Percentiles rank a stretch among this genome's conserved stretches.
These are phyloP conservation scores for Morpho deidamia DNA, from an alignment of 2,888 invertebrate species.

Conservation along the genomic window DNA sequence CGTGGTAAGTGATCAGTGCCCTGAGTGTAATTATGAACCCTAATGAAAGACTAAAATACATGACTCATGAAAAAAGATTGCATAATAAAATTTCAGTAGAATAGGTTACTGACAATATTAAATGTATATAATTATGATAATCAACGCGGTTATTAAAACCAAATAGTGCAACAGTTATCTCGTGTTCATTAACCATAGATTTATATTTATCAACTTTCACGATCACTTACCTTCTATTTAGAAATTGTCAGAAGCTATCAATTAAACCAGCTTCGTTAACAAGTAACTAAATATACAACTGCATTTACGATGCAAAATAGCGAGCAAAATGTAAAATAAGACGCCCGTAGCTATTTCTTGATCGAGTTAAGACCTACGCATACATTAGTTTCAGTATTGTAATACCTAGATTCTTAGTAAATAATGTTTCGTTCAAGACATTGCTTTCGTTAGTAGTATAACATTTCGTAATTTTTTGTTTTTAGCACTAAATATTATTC, in stretches of 20 bases:
- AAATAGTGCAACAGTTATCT: neutral
- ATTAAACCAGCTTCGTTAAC: conserved; percentile 16
- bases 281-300: neutral
- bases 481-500: too few relatives aligned
- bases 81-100: too few relatives aligned
- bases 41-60: too few relatives aligned
- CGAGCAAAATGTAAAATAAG: conserved; percentile 20
- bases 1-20: too few relatives aligned
- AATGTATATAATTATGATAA: too few relatives aligned
- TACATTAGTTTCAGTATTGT: conserved; percentile 12
- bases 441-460: too few relatives aligned
- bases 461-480: too few relatives aligned
- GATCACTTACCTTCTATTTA: conserved; percentile 4
- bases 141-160: neutral
- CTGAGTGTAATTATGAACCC: too few relatives aligned
- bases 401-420: conserved; percentile 13
- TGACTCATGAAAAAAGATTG: too few relatives aligned
- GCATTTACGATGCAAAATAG: conserved; percentile 18
- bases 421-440: neutral
- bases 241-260: conserved; percentile 5
- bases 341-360: conserved; percentile 19
- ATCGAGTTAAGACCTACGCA: conserved; percentile 16
- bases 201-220: conserved; percentile 4
- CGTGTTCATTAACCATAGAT: conserved; percentile 1
- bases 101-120: too few relatives aligned